Conservation (phyloP, 2,888 invertebrate species). For the Sipha maydis region DNA sequence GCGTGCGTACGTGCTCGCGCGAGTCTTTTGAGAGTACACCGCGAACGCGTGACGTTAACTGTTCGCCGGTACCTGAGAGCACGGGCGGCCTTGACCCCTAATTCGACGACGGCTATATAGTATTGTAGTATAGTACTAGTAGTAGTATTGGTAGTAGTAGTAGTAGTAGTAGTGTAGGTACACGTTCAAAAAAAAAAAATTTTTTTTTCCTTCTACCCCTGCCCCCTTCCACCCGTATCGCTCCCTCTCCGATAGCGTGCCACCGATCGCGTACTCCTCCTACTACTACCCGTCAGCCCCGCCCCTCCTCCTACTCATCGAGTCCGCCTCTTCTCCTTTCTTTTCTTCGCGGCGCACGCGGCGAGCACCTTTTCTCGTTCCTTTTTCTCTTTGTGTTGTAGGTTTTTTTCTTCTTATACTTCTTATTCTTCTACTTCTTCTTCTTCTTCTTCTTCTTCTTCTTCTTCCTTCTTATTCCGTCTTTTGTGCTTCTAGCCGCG, state of each 20-base stretch:
- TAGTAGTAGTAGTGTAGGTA: background rate
- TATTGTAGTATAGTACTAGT: background rate
- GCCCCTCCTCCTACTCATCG: too few species aligned
- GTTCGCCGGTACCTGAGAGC: slow-evolving; percentile 48
- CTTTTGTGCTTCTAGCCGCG: background rate
- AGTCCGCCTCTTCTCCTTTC: background rate
- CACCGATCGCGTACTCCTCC: too few species aligned
- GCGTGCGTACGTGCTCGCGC: too few species aligned
- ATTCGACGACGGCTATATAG: background rate
- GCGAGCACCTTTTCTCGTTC: background rate
- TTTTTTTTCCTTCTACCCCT: background rate
- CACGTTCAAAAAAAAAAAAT: slow-evolving; percentile 35
- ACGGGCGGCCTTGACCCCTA: slow-evolving; percentile 60
- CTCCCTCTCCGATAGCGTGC: background rate
- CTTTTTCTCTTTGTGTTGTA: slow-evolving; percentile 18
- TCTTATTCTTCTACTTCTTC: background rate
- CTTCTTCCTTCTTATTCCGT: slow-evolving; percentile 22
- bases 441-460: background rate
- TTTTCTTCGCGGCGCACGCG: background rate
- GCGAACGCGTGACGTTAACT: slow-evolving; percentile 56
- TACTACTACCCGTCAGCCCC: too few species aligned
- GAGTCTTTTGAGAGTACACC: slow-evolving; percentile 43
- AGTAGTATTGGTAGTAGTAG: background rate
- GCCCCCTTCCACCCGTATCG: background rate
- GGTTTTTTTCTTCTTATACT: slow-evolving; percentile 14